phyloP scores from a whole-genome alignment of 2,888 invertebrate species.

The Uropetala carovei region DNA sequence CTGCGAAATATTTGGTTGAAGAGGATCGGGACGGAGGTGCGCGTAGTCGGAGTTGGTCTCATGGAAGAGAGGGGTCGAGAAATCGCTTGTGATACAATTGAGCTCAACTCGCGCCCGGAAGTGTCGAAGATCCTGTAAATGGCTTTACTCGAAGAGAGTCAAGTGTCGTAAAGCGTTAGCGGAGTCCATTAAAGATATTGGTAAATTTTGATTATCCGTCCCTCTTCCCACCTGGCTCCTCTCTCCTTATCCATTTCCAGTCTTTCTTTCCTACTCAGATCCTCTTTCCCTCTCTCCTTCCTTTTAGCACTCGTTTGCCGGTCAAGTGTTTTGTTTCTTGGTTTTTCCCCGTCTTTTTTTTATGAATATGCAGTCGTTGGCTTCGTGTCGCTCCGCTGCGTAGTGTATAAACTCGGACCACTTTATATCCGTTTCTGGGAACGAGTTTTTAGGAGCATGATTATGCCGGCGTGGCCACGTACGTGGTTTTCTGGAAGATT shows the following conservation, averaged over 20 bases:
- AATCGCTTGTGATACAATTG: constrained; percentile 5
- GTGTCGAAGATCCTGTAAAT: not conserved
- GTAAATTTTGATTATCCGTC: constrained; percentile 25
- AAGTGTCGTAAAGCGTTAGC: constrained; percentile 40
- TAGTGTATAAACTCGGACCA: too few relatives aligned
- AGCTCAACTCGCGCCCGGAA: not conserved
- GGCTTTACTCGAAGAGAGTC: constrained; percentile 3
- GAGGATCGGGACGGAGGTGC: not conserved
- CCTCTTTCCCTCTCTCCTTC: not conserved
- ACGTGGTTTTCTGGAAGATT: too few relatives aligned
- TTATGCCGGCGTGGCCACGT: too few relatives aligned
- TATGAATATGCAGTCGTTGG: too few relatives aligned
- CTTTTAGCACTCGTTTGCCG: not conserved
- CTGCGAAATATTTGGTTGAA: not conserved
- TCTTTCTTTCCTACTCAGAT: not conserved
- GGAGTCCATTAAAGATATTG: constrained; percentile 33
- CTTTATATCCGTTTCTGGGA: too few relatives aligned
- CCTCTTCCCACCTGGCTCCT: not conserved
- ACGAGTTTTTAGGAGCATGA: too few relatives aligned
- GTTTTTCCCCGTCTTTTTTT: not conserved
- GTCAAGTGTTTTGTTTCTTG: not conserved
- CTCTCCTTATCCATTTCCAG: not conserved
- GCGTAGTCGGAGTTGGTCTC: not conserved
- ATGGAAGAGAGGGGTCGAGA: not conserved
- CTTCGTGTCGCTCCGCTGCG: too few relatives aligned